phyloP scores from a whole-genome alignment of 2,888 invertebrate genomes.

The Perithous albicinctus region DNA sequence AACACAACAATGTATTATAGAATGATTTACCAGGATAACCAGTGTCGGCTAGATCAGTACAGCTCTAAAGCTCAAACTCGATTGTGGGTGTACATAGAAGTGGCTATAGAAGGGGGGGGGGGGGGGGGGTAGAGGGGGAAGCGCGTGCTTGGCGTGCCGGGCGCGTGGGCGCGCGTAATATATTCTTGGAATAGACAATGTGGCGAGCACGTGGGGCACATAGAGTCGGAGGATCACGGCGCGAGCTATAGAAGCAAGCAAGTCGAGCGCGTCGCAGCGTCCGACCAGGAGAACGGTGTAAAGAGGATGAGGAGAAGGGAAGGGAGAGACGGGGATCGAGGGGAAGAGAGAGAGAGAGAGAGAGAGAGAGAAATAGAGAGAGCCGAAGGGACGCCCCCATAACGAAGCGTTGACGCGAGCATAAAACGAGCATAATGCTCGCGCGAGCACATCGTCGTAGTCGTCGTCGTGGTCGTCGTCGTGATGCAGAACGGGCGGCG shows the following conservation, averaged over 20 bases:
- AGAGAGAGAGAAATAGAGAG: too few species aligned
- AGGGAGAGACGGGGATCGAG: constrained; percentile 33
- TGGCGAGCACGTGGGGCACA: constrained; percentile 79
- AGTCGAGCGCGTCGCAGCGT: constrained; percentile 77
- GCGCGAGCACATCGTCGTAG: constrained; percentile 51
- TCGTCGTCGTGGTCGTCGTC: constrained; percentile 23
- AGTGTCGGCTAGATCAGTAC: background rate
- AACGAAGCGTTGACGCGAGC: constrained; percentile 84
- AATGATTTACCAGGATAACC: background rate
- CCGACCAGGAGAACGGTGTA: constrained; percentile 52
- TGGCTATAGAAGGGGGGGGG: constrained; percentile 40
- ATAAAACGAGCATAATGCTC: constrained; percentile 82
- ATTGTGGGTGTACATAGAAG: constrained; percentile 41
- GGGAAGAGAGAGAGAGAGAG: too few species aligned
- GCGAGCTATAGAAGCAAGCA: constrained; percentile 73
- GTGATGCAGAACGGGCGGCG: background rate
- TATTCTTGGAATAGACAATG: constrained; percentile 83
- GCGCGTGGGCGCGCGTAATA: constrained; percentile 82
- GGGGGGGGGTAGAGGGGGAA: too few species aligned
- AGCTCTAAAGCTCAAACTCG: background rate
- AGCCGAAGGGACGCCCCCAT: constrained; percentile 69
- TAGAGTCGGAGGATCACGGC: constrained; percentile 35
- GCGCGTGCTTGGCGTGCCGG: constrained; percentile 71
- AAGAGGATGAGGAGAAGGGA: constrained; percentile 2
- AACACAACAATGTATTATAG: background rate